Evolutionary conservation across 2,113 vertebrate genomes (phyloP), one percentile per base, ranked within the genome.

Genomic region (Hyla sarda): DNA sequence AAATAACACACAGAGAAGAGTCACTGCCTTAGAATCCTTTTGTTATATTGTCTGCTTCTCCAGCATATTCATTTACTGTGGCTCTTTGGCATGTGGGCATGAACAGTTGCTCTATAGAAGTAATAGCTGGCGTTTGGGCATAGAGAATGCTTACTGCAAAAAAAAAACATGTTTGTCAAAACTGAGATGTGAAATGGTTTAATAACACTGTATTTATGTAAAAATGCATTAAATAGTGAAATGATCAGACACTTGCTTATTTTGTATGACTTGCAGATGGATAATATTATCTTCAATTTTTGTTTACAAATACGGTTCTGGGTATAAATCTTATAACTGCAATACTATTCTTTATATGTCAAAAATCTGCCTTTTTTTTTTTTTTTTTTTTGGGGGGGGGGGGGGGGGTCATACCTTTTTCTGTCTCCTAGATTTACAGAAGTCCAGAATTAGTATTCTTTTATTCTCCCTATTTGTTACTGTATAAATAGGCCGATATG

Each of bases 111-210:
- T 71, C 34, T 10, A 41, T 23, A 41, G 21, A 71, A 37, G 21
- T 71, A 41, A 34, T 41, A 71, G 23, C 32, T 37, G 65, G 21
- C 11, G 17, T 41, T 41, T 71, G 67, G 67, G 34, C 67, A 71
- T 19, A 71, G 34, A 11, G 32, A 41, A 71, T 41, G 19, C 17
- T 71, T 41, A 37, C 32, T 2, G 67, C 5, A 28, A 56, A 52
- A 56, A 52, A 34, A 37, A 69, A 41, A 71, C 67, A 71, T 71
- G 67, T 71, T 71, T 71, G 9, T 71, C 34, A 71, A 41, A 71
- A 71, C 67, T 71, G 34, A 71, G 34, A 71, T 71, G 8, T 71
- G 2, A 71, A 37, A 71, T 71, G 67, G 34, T 71, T 71, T 37
- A 37, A 11, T 10, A 41, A 71, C 32, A 41, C 5, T 34, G 67